Evolutionary conservation across 2,888 invertebrate species (phyloP), one percentile per base, ranked within the genome.

Genomic region (Syritta pipiens): DNA sequence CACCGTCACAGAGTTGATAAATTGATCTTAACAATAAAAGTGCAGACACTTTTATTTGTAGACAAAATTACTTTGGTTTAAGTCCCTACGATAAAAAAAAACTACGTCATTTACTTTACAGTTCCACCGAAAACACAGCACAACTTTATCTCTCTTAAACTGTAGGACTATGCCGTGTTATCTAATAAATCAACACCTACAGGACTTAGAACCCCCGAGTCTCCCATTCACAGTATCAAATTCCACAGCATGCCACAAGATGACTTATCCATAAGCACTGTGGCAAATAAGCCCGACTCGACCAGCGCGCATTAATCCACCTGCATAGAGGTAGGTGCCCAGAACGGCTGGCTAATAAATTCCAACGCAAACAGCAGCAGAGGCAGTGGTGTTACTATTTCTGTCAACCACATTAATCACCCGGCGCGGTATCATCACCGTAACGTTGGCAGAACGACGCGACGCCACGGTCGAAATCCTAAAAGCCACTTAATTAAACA

Each of bases 401-500:
- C 44, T 51, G 42, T 30, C 28, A 40, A 65, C 51, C 59, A 53
- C 71, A 77, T 77, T 67, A 72, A 77, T 77, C 71, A 77, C 53
- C 37, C 40, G 32, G 63, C 7, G 53, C 63, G 71, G 71, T 65
- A 65, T 77, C 71, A 65, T 53, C 53, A 59, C 20, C 30, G 71
- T 22, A 26, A 24, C 40, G 12, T 55, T 40, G 46, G 14, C 48
- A 20, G 14, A 37, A 24, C 60, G 46, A 24, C 44, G 20, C 2
- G 14, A 2, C 9, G 20, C 35, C 10, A 19, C 10, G 48, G 22
- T 10, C 26, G 5, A 40, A 49, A 57, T 74, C 67, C 62, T 24
- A 59, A 79, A 74, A 46, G 74, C 68, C 62, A 74, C 79, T 79
- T 68, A 74, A 79, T 79, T 79, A 79, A 79, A 74, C 72, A 60